phyloP scores from a whole-genome alignment of 2,888 invertebrate genomes.

The Pasiphila rectangulata region DNA sequence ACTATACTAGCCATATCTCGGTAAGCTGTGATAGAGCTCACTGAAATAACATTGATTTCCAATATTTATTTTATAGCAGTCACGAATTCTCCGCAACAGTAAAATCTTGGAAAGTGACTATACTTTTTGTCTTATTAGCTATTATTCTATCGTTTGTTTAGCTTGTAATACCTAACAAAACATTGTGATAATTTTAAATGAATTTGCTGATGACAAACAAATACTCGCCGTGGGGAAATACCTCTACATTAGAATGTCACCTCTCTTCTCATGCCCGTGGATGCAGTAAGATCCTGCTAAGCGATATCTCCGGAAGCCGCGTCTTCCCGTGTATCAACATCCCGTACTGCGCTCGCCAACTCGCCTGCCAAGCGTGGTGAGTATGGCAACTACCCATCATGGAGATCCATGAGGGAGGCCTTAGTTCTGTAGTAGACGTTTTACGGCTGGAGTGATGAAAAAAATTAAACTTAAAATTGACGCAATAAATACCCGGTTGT shows the following conservation, averaged over 20 bases:
- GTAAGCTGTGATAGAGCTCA: slow-evolving; percentile 12
- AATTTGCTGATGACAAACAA: too few relatives aligned
- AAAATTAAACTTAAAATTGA: neutral
- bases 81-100: slow-evolving; percentile 34
- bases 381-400: too few relatives aligned
- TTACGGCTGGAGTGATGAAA: neutral
- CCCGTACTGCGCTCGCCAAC: too few relatives aligned
- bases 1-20: neutral
- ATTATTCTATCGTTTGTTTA: slow-evolving; percentile 21
- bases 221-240: too few relatives aligned
- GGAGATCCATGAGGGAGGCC: too few relatives aligned
- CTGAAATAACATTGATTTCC: slow-evolving; percentile 32
- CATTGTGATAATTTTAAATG: slow-evolving; percentile 1
- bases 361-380: too few relatives aligned
- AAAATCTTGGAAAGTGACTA: slow-evolving; percentile 26
- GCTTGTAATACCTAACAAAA: slow-evolving; percentile 4
- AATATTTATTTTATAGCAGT: slow-evolving; percentile 33
- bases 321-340: too few relatives aligned
- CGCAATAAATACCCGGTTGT: neutral
- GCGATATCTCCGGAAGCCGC: too few relatives aligned
- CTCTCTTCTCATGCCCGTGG: too few relatives aligned
- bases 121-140: slow-evolving; percentile 26
- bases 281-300: too few relatives aligned
- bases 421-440: too few relatives aligned
- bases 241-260: too few relatives aligned